Evolutionary conservation across 1,140 invertebrate species (phyloP), one percentile per base, ranked within the genome.

Genomic region (Aphaenogaster rudis): DNA sequence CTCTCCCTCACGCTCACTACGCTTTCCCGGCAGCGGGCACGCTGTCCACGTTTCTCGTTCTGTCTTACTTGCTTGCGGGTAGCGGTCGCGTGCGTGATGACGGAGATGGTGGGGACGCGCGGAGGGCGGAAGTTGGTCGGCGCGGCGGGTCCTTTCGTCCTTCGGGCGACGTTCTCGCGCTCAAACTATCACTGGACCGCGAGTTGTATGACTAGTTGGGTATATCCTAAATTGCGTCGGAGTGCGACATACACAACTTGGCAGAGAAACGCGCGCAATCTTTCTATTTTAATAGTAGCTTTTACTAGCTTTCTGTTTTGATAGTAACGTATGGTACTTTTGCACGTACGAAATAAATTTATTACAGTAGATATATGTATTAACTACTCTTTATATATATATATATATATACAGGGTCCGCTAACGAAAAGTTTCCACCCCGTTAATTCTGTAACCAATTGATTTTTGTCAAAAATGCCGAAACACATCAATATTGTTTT

Each of bases 11-110:
- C 64, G 54, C 71, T 86, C 59, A n/a, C 86, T 66, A 64, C 59
- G 36, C 74, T 77, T 63, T 69, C 50, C 28, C 61, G 63, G 67
- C 61, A 39, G 42, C 69, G 69, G 69, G 69, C 69, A 84, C 80
- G 80, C 80, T 84, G 80, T 84, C 80, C 69, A 84, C 67, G 77
- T 86, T 42, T 67, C 71, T 52, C 39, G 59, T 61, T 76, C 86
- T 66, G 69, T 90, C 57, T 88, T 78, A 86, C 89, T 90, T 87
- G 90, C 88, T 93, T 94, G 91, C 78, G 91, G 88, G 86, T 80
- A 91, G 90, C 90, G 84, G 90, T 93, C 92, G 93, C 92, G 91
- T 91, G 92, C 92, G 91, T 86, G 86, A 90, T 91, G 89, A 93
- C 90, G 91, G 91, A 92, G 86, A 88, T 88, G 86, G 86, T 57